Percentiles rank a stretch among this genome's conserved stretches.
phyloP scores from a whole-genome alignment of 2,113 vertebrate species.

The Catharus minimus region DNA sequence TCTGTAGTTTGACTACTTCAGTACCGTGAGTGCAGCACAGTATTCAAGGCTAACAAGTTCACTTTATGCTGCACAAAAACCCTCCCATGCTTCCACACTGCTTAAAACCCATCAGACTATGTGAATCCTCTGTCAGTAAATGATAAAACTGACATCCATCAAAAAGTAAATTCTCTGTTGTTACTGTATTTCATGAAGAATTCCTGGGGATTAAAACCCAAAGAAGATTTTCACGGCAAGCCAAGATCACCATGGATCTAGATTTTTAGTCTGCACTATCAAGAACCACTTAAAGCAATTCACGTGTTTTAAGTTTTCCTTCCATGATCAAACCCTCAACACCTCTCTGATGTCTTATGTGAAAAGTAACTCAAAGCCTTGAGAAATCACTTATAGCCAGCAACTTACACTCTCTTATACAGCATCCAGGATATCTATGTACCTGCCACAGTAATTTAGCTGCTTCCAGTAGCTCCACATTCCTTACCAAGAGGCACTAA shows the following conservation, averaged over 20 bases:
- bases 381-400: slow-evolving; percentile 22
- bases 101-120: slow-evolving; percentile 1
- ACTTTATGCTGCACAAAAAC: slow-evolving; percentile 5
- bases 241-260: slow-evolving; percentile 28
- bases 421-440: neutral
- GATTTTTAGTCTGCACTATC: neutral
- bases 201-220: slow-evolving; percentile 35
- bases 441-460: slow-evolving; percentile 41
- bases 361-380: slow-evolving; percentile 48
- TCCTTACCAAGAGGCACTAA: slow-evolving; percentile 35
- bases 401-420: neutral
- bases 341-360: slow-evolving; percentile 28
- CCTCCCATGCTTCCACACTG: neutral
- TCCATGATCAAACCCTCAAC: slow-evolving; percentile 25
- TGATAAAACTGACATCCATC: slow-evolving; percentile 27
- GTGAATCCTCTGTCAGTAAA: slow-evolving; percentile 32
- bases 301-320: neutral
- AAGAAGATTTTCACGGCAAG: slow-evolving; percentile 3
- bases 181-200: slow-evolving; percentile 15
- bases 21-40: neutral
- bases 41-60: neutral
- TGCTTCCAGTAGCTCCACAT: slow-evolving; percentile 38
- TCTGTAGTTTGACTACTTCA: neutral
- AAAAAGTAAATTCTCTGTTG: slow-evolving; percentile 25
- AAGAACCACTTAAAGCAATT: slow-evolving; percentile 41